Evolutionary conservation across 2,113 vertebrate genomes (phyloP).

Genomic region (Gymnocephalus cernua): DNA sequence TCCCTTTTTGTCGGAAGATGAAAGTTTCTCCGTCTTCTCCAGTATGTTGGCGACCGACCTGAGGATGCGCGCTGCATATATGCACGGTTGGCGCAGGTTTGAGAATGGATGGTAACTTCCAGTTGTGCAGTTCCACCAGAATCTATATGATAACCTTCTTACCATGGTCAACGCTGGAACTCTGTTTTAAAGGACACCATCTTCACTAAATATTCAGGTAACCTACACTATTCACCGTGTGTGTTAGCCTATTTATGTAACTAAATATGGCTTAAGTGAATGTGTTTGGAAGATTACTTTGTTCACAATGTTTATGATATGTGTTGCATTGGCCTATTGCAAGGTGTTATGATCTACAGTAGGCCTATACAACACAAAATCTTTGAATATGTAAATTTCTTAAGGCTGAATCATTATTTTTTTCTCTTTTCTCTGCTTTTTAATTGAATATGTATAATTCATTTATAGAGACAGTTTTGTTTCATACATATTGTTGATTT

Average conservation of each 20-base stretch:
- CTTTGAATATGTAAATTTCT: not conserved
- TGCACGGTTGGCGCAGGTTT: constrained; percentile 11
- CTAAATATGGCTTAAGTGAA: not conserved
- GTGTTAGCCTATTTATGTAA: not conserved
- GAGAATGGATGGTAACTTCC: constrained; percentile 28
- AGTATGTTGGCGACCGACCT: not conserved
- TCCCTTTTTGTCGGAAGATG: not conserved
- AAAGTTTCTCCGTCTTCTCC: constrained; percentile 44
- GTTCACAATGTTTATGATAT: not conserved
- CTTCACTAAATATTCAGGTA: constrained; percentile 35
- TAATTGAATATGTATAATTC: not conserved
- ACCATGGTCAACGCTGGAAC: not conserved
- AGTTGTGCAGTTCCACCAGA: constrained; percentile 13
- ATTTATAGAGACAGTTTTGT: not conserved
- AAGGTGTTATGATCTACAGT: not conserved
- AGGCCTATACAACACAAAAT: not conserved
- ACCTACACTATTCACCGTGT: not conserved
- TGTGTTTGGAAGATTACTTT: not conserved
- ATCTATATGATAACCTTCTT: constrained; percentile 37
- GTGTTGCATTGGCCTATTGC: constrained; percentile 2
- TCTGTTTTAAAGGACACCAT: constrained; percentile 23
- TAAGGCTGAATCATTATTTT: not conserved
- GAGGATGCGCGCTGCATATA: constrained; percentile 9
- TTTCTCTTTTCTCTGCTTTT: not conserved
- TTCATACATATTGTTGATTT: not conserved